Evolutionary conservation across 2,888 invertebrate species (phyloP).

Genomic region (Caenorhabditis zanzibari): DNA sequence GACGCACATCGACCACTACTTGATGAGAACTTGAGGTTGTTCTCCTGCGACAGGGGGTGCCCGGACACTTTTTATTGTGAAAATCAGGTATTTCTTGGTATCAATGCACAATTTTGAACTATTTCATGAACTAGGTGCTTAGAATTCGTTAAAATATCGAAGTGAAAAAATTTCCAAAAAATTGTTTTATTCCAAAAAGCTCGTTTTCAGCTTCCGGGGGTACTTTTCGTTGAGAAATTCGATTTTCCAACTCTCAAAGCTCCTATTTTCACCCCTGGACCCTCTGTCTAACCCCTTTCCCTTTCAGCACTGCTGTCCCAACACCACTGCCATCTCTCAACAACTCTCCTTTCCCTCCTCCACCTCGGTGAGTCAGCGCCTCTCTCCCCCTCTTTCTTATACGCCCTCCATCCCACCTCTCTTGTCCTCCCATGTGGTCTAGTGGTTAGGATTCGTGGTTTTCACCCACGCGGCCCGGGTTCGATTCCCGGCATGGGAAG

Average conservation of each 20-base stretch:
- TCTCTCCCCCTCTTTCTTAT: neutral
- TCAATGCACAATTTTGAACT: neutral
- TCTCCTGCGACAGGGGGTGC: constrained; percentile 47
- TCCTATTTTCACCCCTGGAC: neutral
- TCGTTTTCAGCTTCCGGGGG: neutral
- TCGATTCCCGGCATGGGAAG: constrained; percentile 83
- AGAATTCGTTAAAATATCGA: neutral
- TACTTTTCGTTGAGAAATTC: neutral
- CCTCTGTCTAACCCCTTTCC: neutral
- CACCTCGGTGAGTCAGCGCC: constrained; percentile 4
- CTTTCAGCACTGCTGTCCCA: constrained; percentile 42
- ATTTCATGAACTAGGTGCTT: neutral
- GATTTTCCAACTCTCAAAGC: constrained; percentile 10
- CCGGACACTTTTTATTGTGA: constrained; percentile 53
- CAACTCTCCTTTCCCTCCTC: neutral
- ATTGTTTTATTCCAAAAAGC: neutral
- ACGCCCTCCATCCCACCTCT: neutral
- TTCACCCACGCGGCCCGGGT: constrained; percentile 83
- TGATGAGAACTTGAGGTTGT: constrained; percentile 32
- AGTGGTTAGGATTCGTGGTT: constrained; percentile 72
- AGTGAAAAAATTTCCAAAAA: neutral
- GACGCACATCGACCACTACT: constrained; percentile 41
- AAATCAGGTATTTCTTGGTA: constrained; percentile 40
- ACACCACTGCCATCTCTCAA: constrained; percentile 21
- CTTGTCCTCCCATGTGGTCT: constrained; percentile 59